Conservation (phyloP, 2,797 vertebrate genomes). For the Myoxocephalus aenaeus region DNA sequence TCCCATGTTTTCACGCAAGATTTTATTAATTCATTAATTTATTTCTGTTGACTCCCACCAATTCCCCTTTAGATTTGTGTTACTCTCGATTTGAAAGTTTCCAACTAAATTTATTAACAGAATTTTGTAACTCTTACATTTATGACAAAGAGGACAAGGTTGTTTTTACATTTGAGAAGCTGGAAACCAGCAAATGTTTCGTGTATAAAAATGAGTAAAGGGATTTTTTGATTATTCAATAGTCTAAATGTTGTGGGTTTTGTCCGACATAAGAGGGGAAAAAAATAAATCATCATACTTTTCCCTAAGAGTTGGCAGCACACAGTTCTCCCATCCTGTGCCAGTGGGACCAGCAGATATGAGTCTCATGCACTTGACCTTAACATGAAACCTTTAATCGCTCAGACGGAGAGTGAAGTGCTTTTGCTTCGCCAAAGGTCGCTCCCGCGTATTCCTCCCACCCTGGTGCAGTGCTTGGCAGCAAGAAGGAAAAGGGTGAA, state of each 20-base stretch:
- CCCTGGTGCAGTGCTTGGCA: constrained; percentile 56
- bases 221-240: constrained; percentile 2
- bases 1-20: background rate
- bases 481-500: constrained; percentile 62
- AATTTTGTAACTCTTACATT: no score
- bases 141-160: background rate
- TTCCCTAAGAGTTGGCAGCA: background rate
- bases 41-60: background rate
- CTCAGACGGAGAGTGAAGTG: constrained; percentile 71
- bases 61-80: background rate
- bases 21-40: background rate
- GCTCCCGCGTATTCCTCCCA: constrained; percentile 75
- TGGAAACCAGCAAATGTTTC: background rate
- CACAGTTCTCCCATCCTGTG: constrained; percentile 35
- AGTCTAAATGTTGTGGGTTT: no score
- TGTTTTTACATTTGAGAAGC: background rate
- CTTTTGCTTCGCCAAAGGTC: constrained; percentile 79
- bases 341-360: constrained; percentile 64
- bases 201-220: no score
- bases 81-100: no score
- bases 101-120: no score
- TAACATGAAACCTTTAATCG: constrained; percentile 76
- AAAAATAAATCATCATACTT: no score
- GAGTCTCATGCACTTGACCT: constrained; percentile 76
- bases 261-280: no score